Conservation (phyloP, 2,113 vertebrate genomes). For the Ciconia stormi region DNA sequence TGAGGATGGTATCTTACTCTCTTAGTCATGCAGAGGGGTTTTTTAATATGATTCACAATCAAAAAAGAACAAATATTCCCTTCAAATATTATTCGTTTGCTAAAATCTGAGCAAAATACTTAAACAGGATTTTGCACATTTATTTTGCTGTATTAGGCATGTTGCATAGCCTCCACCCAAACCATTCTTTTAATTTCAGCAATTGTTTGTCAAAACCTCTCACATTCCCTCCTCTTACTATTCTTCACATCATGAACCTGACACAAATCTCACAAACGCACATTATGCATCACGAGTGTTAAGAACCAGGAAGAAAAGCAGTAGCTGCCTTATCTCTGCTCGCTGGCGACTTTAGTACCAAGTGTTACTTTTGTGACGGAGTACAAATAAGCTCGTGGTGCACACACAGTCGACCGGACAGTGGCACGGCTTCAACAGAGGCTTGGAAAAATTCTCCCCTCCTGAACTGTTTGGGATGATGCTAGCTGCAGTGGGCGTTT, state of each 20-base stretch:
- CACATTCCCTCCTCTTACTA: background rate
- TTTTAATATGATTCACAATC: background rate
- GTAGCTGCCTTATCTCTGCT: background rate
- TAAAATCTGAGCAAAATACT: background rate
- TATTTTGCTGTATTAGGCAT: background rate
- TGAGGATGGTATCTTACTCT: background rate
- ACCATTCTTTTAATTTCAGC: background rate
- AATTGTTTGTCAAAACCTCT: background rate
- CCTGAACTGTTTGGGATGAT: background rate
- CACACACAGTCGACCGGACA: fast-evolving
- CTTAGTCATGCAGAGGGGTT: background rate
- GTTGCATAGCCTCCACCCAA: background rate
- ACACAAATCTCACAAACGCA: background rate
- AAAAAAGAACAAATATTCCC: background rate
- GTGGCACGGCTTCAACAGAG: background rate
- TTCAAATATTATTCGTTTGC: background rate
- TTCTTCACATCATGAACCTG: background rate
- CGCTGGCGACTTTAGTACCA: background rate
- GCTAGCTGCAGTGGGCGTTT: too few species aligned
- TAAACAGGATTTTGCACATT: background rate
- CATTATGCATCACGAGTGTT: background rate
- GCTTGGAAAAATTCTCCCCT: background rate
- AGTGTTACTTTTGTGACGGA: background rate
- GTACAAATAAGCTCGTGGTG: background rate
- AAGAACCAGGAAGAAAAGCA: background rate